Base-by-base conservation (phyloP, 1,140 invertebrate species). In the Platyscapa corneri region DNA sequence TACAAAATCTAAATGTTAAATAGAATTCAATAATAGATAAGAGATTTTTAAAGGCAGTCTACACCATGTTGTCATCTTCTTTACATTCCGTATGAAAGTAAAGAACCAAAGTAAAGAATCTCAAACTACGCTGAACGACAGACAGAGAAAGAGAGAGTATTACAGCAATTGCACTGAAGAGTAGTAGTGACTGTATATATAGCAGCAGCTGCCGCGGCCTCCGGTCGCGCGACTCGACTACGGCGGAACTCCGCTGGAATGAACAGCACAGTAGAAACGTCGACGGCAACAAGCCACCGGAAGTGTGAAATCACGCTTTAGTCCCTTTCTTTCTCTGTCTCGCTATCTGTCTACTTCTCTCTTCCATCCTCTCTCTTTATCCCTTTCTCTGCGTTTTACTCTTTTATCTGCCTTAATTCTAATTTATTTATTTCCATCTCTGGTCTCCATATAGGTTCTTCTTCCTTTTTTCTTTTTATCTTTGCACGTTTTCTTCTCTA, bases 231-330 rank as follows among this genome's bases (percentile, higher is more conserved):
- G 70, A 72, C 27, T 42, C 65, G 27, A n/a, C 39, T 56, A 56
- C 56, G 32, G 82, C 83, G 83, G 83, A 84, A 84, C 83, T 84
- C 6, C 77, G 77, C 65, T 84, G 77, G 77, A 84, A 49, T 46
- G 77, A 70, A 75, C 65, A 37, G 18, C 37, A 14, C 6, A 74
- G 37, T 74, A 42, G 30, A 74, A 60, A 42, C 34, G 37, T 32
- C 34, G 72, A 37, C 32, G 72, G 30, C 32, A n/a, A 65, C 75
- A 23, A 16, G 60, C 30, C 30, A 80, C 76, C 83, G 83, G 83
- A 84, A 84, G 77, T 77, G 83, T 84, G 65, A 84, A 79, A 84
- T 84, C 77, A 79, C 77, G 83, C 64, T 76, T 83, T 27, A 34
- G 46, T 70, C 27, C 18, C 74, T 77, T 49, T 49, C 82, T 77